These are phyloP conservation scores for Heliangelus exortis DNA, from an alignment of 2,797 vertebrate genomes.

Conservation along the genomic window DNA sequence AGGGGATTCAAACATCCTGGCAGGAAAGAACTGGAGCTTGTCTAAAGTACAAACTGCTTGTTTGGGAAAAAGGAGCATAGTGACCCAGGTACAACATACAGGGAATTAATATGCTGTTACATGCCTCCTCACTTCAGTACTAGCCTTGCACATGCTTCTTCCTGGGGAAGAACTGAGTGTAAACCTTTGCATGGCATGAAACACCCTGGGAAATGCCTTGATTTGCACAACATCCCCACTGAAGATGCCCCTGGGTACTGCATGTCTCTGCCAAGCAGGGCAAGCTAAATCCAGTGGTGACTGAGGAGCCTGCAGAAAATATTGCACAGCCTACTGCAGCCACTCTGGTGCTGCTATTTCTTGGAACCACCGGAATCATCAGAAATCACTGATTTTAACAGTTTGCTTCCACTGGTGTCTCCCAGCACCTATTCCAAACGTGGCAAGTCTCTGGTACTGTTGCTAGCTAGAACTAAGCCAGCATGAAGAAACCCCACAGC, in stretches of 20 bases:
- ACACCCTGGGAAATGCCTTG: background rate
- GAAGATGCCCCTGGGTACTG: background rate
- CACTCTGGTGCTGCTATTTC: background rate
- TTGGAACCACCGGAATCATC: background rate
- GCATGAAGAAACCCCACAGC: background rate
- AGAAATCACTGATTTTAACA: background rate
- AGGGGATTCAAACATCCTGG: background rate
- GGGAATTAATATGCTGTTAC: background rate
- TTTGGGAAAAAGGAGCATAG: background rate
- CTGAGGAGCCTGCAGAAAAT: background rate
- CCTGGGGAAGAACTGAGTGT: background rate
- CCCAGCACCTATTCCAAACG: background rate
- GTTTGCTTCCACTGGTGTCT: background rate
- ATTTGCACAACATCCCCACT: background rate
- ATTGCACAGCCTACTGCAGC: background rate
- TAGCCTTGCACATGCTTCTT: background rate
- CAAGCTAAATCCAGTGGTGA: background rate
- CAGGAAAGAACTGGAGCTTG: background rate
- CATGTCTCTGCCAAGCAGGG: background rate
- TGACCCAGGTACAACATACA: background rate
- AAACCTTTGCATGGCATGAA: background rate
- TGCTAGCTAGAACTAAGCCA: background rate
- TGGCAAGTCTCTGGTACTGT: background rate
- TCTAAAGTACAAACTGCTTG: background rate
- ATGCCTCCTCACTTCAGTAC: background rate